These are phyloP conservation scores for Ypsolopha sequella DNA, from an alignment of 2,888 invertebrate species.

Conservation along the genomic window DNA sequence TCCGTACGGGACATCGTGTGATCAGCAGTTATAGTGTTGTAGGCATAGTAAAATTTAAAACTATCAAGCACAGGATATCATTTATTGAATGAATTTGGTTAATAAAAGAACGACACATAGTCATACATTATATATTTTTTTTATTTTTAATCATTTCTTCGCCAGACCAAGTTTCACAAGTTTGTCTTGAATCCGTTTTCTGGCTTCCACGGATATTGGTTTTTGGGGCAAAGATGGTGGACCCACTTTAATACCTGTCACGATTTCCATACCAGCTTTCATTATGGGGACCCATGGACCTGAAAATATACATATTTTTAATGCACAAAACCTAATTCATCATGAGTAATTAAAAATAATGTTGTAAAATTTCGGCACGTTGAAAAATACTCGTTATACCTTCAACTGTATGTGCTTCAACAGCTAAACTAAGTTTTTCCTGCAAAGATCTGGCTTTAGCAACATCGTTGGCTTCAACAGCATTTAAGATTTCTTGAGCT, in stretches of 20 bases:
- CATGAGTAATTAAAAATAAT: no score
- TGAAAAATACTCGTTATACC: slow-evolving; percentile 36
- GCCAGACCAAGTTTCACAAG: slow-evolving; percentile 24
- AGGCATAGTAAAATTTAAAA: no score
- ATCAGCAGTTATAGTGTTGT: no score
- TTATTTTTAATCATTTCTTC: slow-evolving; percentile 14
- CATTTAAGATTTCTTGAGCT: slow-evolving; percentile 67
- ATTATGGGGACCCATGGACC: slow-evolving; percentile 78
- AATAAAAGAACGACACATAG: not conserved
- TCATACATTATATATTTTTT: not conserved
- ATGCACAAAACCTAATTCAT: no score
- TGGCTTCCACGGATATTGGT: slow-evolving; percentile 50
- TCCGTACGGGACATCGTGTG: no score
- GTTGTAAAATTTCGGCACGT: no score
- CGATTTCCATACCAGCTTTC: slow-evolving; percentile 76
- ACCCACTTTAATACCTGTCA: slow-evolving; percentile 73
- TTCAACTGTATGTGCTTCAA: slow-evolving; percentile 63
- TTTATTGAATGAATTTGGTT: not conserved
- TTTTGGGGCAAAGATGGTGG: slow-evolving; percentile 71
- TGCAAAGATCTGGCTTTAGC: slow-evolving; percentile 64
- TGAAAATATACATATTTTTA: slow-evolving; percentile 23
- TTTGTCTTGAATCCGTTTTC: slow-evolving; percentile 35
- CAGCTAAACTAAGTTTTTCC: slow-evolving; percentile 55
- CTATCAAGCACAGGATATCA: no score
- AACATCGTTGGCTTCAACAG: slow-evolving; percentile 56